A percentile compares a stretch with the other conserved stretches of the same genome.
Conservation (phyloP, 1,140 invertebrate genomes). For the Sycophila sp. region DNA sequence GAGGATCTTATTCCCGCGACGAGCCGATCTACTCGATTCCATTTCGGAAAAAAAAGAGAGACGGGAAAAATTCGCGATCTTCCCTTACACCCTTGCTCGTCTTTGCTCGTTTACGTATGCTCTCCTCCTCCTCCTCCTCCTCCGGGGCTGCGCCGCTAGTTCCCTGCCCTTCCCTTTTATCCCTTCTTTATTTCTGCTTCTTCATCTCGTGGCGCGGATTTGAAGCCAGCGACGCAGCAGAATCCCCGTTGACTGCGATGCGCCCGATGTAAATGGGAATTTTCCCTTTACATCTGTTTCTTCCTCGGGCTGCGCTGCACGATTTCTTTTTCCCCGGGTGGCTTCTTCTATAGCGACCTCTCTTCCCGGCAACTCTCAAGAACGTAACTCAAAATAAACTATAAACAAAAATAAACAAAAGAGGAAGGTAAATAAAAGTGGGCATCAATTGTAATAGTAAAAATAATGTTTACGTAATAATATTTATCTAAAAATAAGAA, state of each 20-base stretch:
- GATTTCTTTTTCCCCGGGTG: not conserved
- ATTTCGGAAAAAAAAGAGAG: conserved; percentile 22
- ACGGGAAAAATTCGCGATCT: conserved; percentile 1
- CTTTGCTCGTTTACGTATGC: conserved; percentile 10
- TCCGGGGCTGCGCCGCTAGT: too few relatives aligned
- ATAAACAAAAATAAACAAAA: conserved; percentile 23
- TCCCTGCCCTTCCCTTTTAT: not conserved
- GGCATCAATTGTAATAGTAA: too few relatives aligned
- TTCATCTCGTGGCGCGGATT: conserved; percentile 25
- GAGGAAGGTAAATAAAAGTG: not conserved
- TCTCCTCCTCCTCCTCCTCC: not conserved
- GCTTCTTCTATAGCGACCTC: not conserved
- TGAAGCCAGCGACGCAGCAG: conserved; percentile 29
- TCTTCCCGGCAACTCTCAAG: not conserved
- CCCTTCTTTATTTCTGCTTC: not conserved
- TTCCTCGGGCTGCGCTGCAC: not conserved
- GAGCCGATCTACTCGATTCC: conserved; percentile 34
- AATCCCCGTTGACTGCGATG: conserved; percentile 35
- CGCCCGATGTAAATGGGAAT: conserved; percentile 36
- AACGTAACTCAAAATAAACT: conserved; percentile 32
- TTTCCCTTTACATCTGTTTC: conserved; percentile 35
- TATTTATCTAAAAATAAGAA: too few relatives aligned
- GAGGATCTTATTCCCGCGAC: conserved; percentile 37
- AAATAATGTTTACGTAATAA: too few relatives aligned
- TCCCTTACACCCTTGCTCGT: not conserved